Evolutionary conservation across 2,797 vertebrate genomes (phyloP).

Genomic region (Podarcis lilfordi): DNA sequence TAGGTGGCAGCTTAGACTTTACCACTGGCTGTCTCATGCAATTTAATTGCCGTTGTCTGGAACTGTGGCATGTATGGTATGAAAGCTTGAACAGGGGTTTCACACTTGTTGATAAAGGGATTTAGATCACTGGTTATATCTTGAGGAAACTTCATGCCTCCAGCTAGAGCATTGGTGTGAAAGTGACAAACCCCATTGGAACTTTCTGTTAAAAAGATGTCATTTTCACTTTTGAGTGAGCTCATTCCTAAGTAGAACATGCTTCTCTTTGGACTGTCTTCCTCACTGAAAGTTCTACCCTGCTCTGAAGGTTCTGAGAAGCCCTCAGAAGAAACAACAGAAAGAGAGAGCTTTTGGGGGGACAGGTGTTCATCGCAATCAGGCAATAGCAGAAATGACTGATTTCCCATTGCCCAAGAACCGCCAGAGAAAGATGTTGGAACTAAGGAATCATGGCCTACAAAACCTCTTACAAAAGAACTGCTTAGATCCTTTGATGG

Average conservation of each 20-base stretch:
- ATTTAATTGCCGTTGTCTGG: constrained; percentile 74
- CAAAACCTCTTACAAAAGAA: constrained; percentile 80
- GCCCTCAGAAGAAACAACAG: constrained; percentile 84
- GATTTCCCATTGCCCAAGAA: constrained; percentile 82
- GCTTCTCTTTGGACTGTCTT: constrained; percentile 63
- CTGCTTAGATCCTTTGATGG: constrained; percentile 69
- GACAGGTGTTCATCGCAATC: constrained; percentile 58
- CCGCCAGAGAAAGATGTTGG: constrained; percentile 76
- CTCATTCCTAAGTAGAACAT: constrained; percentile 82
- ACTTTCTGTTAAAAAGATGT: constrained; percentile 63
- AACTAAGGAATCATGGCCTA: constrained; percentile 72
- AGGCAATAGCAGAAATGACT: constrained; percentile 65
- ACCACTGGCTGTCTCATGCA: constrained; percentile 65
- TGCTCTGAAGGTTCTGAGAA: constrained; percentile 85
- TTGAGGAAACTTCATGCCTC: constrained; percentile 65
- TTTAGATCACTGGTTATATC: constrained; percentile 55
- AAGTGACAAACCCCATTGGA: constrained; percentile 50
- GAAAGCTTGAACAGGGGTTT: constrained; percentile 46
- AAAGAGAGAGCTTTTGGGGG: constrained; percentile 60
- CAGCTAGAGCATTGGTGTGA: constrained; percentile 45
- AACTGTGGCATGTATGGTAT: constrained; percentile 91
- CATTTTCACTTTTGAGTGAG: constrained; percentile 65
- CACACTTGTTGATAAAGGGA: constrained; percentile 52
- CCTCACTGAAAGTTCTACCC: constrained; percentile 68
- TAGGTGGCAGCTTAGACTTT: constrained; percentile 55